Evolutionary conservation across 1,140 invertebrate species (phyloP), one percentile per base, ranked within the genome.

Genomic region (Penaeus chinensis): DNA sequence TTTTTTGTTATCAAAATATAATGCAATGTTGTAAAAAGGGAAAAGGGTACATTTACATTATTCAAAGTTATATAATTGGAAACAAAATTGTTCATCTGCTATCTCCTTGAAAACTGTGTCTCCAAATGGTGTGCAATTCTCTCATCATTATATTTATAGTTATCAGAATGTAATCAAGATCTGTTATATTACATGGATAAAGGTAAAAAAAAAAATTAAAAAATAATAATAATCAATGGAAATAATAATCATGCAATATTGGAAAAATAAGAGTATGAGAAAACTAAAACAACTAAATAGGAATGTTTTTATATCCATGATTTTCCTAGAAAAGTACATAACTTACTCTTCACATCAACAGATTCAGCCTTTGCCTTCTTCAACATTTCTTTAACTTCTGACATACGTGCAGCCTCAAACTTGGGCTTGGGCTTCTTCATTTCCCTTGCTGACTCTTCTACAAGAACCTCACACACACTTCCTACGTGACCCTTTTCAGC

Each of bases 261-360:
- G 74, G 37, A 83, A 77, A 71, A 32, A 69, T 71, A 22, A 84
- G 54, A 60, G 54, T 11, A 54, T 13, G 54, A 54, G 10, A 54
- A 54, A 54, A 54, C 54, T 54, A 54, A 54, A 54, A 54, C 10
- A 54, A 54, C 10, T 8, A 54, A 54, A 54, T 1, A 54, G 54
- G 54, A 13, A 54, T 54, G 54, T 54, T 54, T 16, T 54, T 54
- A 54, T 54, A 54, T 11, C 54, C 16, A 54, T 54, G 16, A 54
- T 13, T 54, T 13, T 54, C 54, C 54, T 13, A 60, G 24, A 83
- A 77, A 71, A 32, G 54, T 27, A 65, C 24, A 77, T 11, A 86
- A 85, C 81, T 90, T 87, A 84, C 90, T 90, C 87, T 91, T 87
- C 32, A 91, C 85, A 69, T 90, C 62, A 47, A 87, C 87, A 65